These are phyloP conservation scores for Chrysomela aeneicollis DNA, from an alignment of 2,888 invertebrate genomes.

Conservation along the genomic window DNA sequence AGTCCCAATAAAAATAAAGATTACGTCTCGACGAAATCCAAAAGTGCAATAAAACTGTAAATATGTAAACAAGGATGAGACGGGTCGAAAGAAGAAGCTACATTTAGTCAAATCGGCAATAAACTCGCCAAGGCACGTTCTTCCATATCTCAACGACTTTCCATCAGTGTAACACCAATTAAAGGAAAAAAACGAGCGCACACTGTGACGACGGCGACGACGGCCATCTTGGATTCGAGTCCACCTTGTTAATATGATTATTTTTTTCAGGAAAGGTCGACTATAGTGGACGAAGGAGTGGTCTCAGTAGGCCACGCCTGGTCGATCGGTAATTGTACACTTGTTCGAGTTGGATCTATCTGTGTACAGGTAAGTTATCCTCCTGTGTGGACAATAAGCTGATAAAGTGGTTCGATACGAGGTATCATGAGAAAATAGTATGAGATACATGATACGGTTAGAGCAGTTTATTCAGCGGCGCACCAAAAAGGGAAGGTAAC, in stretches of 20 bases:
- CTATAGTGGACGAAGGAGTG: conserved; percentile 56
- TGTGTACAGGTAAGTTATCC: conserved; percentile 39
- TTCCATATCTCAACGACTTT: conserved; percentile 57
- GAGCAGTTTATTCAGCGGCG: too few relatives aligned
- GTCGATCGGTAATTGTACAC: conserved; percentile 55
- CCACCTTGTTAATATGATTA: conserved; percentile 59
- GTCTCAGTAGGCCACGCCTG: conserved; percentile 53
- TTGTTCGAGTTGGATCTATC: conserved; percentile 54
- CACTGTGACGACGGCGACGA: conserved; percentile 58
- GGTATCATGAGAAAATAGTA: neutral
- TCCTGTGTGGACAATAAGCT: neutral
- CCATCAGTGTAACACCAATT: conserved; percentile 60
- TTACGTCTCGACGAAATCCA: neutral
- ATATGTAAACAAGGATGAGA: conserved; percentile 7
- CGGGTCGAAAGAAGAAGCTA: conserved; percentile 35
- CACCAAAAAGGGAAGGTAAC: too few relatives aligned
- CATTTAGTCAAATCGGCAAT: conserved; percentile 55
- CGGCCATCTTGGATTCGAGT: conserved; percentile 59
- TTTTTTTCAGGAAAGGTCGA: conserved; percentile 59
- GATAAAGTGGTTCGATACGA: conserved; percentile 6
- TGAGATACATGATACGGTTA: neutral
- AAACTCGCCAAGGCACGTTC: conserved; percentile 59
- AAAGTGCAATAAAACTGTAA: conserved; percentile 2
- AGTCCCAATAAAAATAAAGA: conserved; percentile 3
- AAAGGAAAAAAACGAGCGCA: conserved; percentile 53